phyloP scores from a whole-genome alignment of 2,888 invertebrate species.

The Ctena decussata region DNA sequence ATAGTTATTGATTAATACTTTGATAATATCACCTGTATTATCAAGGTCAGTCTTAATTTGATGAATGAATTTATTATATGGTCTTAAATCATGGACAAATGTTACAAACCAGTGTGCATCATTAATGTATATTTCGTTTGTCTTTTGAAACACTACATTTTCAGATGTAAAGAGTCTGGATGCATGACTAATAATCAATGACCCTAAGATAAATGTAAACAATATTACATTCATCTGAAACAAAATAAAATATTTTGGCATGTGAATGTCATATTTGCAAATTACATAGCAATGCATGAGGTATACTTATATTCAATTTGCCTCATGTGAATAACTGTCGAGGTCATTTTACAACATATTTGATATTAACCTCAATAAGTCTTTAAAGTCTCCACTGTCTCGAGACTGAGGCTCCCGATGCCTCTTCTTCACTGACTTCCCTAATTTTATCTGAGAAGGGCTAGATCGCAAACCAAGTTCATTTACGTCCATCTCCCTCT shows the following conservation, averaged over 20 bases:
- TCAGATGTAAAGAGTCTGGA: background rate
- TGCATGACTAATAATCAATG: background rate
- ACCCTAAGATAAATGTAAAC: background rate
- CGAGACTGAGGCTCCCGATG: background rate
- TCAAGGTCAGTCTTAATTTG: constrained; percentile 13
- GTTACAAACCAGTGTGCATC: constrained; percentile 29
- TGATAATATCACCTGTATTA: background rate
- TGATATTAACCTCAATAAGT: too few relatives aligned
- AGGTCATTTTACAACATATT: constrained; percentile 21
- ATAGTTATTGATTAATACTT: background rate
- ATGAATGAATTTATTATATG: constrained; percentile 3
- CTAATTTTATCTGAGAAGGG: background rate
- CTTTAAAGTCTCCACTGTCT: background rate
- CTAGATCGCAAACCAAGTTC: background rate
- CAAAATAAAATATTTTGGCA: background rate
- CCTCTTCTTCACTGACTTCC: background rate
- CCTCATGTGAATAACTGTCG: background rate
- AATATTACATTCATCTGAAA: background rate
- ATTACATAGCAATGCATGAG: background rate
- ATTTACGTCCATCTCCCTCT: constrained; percentile 11
- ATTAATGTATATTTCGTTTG: constrained; percentile 29
- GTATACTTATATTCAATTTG: background rate
- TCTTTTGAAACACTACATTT: constrained; percentile 34
- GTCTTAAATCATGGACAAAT: constrained; percentile 31
- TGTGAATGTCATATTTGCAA: background rate